Evolutionary conservation across 2,888 invertebrate genomes (phyloP).

Genomic region (Chirona hameri): DNA sequence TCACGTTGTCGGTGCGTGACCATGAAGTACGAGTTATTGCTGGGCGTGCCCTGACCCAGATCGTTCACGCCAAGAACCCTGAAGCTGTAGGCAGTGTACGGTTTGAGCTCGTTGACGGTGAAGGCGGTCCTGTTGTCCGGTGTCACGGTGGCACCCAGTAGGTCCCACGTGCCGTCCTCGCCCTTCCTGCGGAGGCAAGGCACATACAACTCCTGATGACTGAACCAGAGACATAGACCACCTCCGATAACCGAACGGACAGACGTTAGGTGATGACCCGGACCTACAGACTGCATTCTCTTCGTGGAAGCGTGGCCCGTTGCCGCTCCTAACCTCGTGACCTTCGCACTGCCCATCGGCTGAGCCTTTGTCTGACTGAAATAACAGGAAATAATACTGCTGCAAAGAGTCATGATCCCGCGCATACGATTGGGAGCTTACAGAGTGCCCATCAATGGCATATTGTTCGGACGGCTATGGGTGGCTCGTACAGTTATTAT

Average conservation of each 20-base stretch:
- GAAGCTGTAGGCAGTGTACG: constrained; percentile 73
- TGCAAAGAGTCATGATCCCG: background rate
- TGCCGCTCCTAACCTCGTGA: background rate
- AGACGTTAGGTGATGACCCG: background rate
- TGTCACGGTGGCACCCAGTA: constrained; percentile 30
- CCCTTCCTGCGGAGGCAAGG: background rate
- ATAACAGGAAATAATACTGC: background rate
- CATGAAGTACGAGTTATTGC: constrained; percentile 67
- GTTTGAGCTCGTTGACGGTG: constrained; percentile 62
- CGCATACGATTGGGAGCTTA: background rate
- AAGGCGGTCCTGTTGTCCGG: constrained; percentile 37
- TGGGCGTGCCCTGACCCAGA: constrained; percentile 64
- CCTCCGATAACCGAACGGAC: background rate
- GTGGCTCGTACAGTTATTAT: background rate
- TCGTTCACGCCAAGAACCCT: constrained; percentile 67
- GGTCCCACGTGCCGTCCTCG: background rate
- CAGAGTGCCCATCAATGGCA: background rate
- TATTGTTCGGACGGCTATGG: background rate
- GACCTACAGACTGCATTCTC: background rate
- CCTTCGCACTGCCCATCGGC: background rate
- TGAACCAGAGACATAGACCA: too few species aligned
- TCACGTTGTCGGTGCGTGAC: constrained; percentile 68
- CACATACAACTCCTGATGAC: background rate
- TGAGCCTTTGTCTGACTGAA: background rate
- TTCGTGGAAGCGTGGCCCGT: background rate